Evolutionary conservation across 2,888 invertebrate species (phyloP).

Genomic region (Rotaria sp.): DNA sequence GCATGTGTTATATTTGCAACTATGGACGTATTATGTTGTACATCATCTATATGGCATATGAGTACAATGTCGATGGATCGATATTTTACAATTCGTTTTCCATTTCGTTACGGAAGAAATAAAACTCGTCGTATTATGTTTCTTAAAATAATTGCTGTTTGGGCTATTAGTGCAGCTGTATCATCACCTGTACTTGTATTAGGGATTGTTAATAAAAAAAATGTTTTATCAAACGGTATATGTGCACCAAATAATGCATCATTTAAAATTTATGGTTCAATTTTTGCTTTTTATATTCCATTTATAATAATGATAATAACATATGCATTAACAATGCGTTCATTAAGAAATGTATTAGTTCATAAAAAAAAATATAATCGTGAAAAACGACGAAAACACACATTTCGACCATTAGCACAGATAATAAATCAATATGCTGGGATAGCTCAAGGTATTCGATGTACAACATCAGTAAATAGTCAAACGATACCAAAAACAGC

Average conservation of each 20-base stretch:
- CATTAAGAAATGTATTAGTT: slow-evolving; percentile 62
- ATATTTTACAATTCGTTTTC: slow-evolving; percentile 79
- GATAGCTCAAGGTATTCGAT: background rate
- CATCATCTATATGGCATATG: slow-evolving; percentile 60
- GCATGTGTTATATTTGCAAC: background rate
- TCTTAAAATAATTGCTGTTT: slow-evolving; percentile 82
- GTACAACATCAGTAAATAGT: background rate
- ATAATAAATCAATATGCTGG: slow-evolving; percentile 15
- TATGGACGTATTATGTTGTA: slow-evolving; percentile 61
- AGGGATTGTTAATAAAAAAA: slow-evolving; percentile 62
- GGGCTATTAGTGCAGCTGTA: slow-evolving; percentile 69
- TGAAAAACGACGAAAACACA: background rate
- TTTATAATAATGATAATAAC: slow-evolving; percentile 85
- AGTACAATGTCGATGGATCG: slow-evolving; percentile 62
- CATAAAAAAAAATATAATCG: slow-evolving; percentile 14
- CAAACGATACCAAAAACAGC: background rate
- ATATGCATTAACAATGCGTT: slow-evolving; percentile 78
- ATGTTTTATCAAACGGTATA: slow-evolving; percentile 43
- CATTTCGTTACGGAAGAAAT: slow-evolving; percentile 64
- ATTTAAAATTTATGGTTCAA: slow-evolving; percentile 75
- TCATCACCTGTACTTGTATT: slow-evolving; percentile 57
- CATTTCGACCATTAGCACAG: background rate
- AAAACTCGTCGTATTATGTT: slow-evolving; percentile 52
- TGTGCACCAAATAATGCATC: slow-evolving; percentile 43
- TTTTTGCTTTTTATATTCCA: slow-evolving; percentile 90